A percentile compares a stretch with the other conserved stretches of the same genome.
Evolutionary conservation across 2,888 invertebrate species (phyloP).

Genomic region (Cantharis rufa): DNA sequence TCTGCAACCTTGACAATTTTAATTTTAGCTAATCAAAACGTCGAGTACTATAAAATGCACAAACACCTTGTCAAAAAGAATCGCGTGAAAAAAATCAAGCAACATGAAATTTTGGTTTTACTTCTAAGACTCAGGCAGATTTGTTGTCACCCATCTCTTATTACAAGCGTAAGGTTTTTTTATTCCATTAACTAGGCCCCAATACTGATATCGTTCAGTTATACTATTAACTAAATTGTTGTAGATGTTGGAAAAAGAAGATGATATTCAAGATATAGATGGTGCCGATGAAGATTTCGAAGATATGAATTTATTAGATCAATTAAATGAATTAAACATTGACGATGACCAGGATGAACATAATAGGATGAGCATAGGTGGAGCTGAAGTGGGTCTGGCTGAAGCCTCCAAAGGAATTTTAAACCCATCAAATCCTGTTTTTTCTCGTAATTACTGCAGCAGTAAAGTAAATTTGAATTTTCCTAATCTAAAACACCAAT

Average conservation of each 20-base stretch:
- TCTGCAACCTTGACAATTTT: not conserved
- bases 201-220: too few species aligned
- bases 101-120: conserved; percentile 75
- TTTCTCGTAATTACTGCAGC: conserved; percentile 62
- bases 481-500: not conserved
- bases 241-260: conserved; percentile 60
- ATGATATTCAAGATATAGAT: conserved; percentile 47
- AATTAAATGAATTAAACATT: conserved; percentile 66
- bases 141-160: conserved; percentile 86
- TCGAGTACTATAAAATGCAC: conserved; percentile 67
- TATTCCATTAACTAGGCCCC: not conserved
- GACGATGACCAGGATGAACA: conserved; percentile 41
- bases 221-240: conserved; percentile 6
- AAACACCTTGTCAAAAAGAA: conserved; percentile 65
- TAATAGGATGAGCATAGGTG: conserved; percentile 40
- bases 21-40: conserved; percentile 43
- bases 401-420: conserved; percentile 67
- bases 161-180: conserved; percentile 62
- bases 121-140: conserved; percentile 85
- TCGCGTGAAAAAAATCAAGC: conserved; percentile 57
- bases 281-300: conserved; percentile 48
- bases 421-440: conserved; percentile 73
- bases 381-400: conserved; percentile 56
- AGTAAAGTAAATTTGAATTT: conserved; percentile 60
- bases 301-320: conserved; percentile 65